A percentile compares a stretch with the other conserved stretches of the same genome.
Conservation (phyloP, 2,888 invertebrate species). For the Pelosia muscerda region DNA sequence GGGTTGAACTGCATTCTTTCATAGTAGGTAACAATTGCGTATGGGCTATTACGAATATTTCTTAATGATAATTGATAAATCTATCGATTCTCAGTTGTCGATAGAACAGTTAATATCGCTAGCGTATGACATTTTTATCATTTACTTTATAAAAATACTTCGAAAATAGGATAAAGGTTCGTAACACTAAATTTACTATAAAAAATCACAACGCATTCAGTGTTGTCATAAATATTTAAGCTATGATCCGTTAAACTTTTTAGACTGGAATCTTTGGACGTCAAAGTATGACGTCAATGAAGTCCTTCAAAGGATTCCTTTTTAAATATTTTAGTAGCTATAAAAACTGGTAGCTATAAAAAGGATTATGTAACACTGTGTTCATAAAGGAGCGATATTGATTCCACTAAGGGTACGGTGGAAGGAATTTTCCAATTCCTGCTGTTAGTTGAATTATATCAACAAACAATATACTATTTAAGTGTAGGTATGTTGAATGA, state of each 20-base stretch:
- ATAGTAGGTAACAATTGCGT: neutral
- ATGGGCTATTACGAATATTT: neutral
- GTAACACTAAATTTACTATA: neutral
- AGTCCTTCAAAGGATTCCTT: conserved; percentile 22
- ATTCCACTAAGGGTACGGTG: conserved; percentile 11
- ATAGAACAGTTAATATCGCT: neutral
- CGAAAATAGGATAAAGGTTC: neutral
- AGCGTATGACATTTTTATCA: neutral
- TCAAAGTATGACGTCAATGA: conserved; percentile 17
- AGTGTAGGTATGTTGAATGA: neutral
- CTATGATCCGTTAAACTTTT: neutral
- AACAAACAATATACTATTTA: neutral
- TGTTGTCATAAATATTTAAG: neutral
- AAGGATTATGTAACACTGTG: conserved; percentile 27
- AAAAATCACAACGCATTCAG: neutral
- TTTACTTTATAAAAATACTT: neutral
- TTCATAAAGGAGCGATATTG: conserved; percentile 19
- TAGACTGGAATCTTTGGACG: neutral
- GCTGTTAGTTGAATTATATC: conserved; percentile 13
- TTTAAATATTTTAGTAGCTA: conserved; percentile 24
- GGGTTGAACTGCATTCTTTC: conserved; percentile 1
- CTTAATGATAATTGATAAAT: neutral
- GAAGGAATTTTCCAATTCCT: conserved; percentile 36
- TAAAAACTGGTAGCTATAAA: conserved; percentile 23
- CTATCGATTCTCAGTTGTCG: neutral